Percentiles rank a stretch among this genome's conserved stretches.
Evolutionary conservation across 2,113 vertebrate species (phyloP).

Genomic region (Cyanoramphus novaezelandiae): DNA sequence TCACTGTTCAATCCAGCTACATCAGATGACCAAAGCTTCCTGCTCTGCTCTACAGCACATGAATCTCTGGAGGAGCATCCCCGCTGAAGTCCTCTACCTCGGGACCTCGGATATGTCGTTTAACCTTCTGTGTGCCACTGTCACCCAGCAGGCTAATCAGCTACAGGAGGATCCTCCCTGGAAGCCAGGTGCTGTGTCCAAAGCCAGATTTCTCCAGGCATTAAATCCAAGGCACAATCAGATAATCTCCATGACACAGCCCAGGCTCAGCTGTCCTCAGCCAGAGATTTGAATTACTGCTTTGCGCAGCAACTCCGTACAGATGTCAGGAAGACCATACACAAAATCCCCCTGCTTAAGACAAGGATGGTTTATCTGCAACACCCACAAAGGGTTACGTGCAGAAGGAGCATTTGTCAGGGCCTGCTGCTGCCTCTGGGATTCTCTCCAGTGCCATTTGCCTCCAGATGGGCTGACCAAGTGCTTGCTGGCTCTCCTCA

Average conservation of each 20-base stretch:
- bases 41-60: background rate
- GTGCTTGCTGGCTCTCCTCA: background rate
- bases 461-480: conserved; percentile 20
- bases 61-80: background rate
- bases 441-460: background rate
- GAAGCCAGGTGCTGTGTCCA: background rate
- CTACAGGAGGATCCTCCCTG: background rate
- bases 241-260: background rate
- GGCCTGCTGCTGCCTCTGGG: conserved; percentile 1
- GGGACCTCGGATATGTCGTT: fast-evolving
- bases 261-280: background rate
- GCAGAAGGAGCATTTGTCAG: background rate
- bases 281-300: background rate
- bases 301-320: fast-evolving
- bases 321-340: background rate
- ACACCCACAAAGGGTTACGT: background rate
- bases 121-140: background rate
- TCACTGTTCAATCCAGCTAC: background rate
- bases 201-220: background rate
- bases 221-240: conserved; percentile 9
- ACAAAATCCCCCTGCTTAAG: background rate
- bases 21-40: background rate
- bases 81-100: fast-evolving
- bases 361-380: background rate
- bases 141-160: background rate